phyloP scores from a whole-genome alignment of 2,888 invertebrate species.

The Metacarcinus magister region DNA sequence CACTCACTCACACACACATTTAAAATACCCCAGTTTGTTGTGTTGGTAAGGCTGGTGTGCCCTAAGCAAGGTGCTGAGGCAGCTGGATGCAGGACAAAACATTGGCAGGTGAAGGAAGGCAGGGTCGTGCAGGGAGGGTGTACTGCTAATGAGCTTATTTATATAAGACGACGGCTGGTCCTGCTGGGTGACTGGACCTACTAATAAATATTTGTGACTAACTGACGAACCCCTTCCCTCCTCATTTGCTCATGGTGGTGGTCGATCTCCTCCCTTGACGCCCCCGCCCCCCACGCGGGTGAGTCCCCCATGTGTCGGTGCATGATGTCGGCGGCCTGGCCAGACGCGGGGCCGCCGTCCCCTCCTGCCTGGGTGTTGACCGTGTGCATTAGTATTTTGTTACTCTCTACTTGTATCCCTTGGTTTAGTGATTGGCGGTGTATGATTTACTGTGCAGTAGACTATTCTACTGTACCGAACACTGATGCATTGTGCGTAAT shows the following conservation, averaged over 20 bases:
- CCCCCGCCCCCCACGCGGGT: slow-evolving; percentile 51
- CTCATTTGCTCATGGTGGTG: slow-evolving; percentile 71
- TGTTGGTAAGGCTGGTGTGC: background rate
- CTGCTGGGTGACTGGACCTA: slow-evolving; percentile 37
- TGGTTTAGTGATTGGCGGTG: background rate
- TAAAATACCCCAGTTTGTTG: background rate
- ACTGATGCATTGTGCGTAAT: background rate
- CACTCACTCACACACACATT: background rate
- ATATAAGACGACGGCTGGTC: background rate
- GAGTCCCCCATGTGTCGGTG: slow-evolving; percentile 55
- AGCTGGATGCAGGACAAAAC: background rate
- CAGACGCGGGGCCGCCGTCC: slow-evolving; percentile 15
- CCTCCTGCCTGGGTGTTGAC: slow-evolving; percentile 49
- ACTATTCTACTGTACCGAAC: background rate
- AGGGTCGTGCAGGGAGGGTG: background rate
- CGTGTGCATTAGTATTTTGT: slow-evolving; percentile 43
- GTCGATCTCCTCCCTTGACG: slow-evolving; percentile 58
- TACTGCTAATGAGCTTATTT: background rate
- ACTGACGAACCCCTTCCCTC: slow-evolving; percentile 71
- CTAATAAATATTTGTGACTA: slow-evolving; percentile 43
- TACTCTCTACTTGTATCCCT: background rate
- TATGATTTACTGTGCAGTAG: background rate
- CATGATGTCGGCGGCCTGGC: slow-evolving; percentile 50
- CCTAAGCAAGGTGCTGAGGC: background rate
- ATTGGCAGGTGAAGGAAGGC: background rate